phyloP scores from a whole-genome alignment of 1,140 invertebrate species.

The Aphelinus certus region DNA sequence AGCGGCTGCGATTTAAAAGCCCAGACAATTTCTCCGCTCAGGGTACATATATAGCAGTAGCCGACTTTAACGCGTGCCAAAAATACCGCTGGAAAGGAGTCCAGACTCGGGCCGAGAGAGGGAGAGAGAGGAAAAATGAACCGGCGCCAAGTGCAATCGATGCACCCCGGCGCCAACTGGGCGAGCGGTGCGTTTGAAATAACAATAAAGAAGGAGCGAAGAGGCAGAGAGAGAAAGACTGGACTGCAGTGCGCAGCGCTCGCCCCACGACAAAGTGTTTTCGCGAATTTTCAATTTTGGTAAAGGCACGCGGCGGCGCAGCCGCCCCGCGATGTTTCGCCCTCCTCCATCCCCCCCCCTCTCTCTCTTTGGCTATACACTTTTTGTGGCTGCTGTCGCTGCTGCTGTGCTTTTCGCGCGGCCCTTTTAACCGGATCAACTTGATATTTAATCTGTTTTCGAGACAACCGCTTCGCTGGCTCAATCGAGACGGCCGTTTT shows the following conservation, averaged over 20 bases:
- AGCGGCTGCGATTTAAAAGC: conserved; percentile 28
- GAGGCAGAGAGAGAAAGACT: not conserved
- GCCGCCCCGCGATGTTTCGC: too few relatives aligned
- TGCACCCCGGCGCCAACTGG: conserved; percentile 37
- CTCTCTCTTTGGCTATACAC: not conserved
- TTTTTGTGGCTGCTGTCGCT: not conserved
- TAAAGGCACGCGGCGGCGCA: not conserved
- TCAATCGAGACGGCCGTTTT: too few relatives aligned
- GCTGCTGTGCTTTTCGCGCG: not conserved
- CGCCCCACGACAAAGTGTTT: conserved; percentile 22
- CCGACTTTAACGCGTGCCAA: conserved; percentile 28
- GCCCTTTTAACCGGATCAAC: conserved; percentile 6
- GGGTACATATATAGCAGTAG: not conserved
- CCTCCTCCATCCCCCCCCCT: not conserved
- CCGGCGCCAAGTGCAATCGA: conserved; percentile 38
- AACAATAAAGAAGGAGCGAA: conserved; percentile 29
- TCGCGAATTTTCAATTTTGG: conserved; percentile 39
- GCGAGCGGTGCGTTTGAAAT: conserved; percentile 35
- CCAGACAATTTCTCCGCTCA: not conserved
- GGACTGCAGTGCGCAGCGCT: too few relatives aligned
- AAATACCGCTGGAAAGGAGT: not conserved
- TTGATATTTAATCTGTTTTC: not conserved
- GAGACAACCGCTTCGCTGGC: too few relatives aligned
- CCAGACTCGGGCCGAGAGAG: not conserved
- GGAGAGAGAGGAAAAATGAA: conserved; percentile 2